phyloP scores from a whole-genome alignment of 2,113 vertebrate species.

The Reinhardtius hippoglossoides region DNA sequence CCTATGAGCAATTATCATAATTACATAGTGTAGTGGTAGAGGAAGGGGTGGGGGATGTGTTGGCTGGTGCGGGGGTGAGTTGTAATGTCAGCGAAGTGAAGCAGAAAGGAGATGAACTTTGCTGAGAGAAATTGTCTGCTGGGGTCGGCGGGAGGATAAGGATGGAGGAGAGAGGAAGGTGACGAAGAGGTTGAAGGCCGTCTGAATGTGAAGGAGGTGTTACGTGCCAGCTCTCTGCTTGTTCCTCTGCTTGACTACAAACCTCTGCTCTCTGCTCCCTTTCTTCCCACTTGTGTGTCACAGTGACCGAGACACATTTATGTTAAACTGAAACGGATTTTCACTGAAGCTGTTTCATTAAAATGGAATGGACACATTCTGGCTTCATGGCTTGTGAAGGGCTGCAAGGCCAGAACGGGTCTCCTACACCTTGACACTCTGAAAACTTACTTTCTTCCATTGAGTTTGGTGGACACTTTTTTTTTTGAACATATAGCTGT shows the following conservation, averaged over 20 bases:
- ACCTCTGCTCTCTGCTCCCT: conserved; percentile 13
- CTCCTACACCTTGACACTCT: too few species aligned
- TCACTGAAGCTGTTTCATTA: neutral
- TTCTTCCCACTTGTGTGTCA: neutral
- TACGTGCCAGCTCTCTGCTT: conserved; percentile 22
- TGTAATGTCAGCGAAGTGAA: conserved; percentile 56
- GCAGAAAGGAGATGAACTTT: conserved; percentile 57
- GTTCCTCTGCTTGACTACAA: conserved; percentile 14
- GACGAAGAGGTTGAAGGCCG: conserved; percentile 30
- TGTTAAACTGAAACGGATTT: neutral
- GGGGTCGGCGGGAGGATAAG: conserved; percentile 31
- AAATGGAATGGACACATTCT: neutral
- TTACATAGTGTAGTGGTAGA: conserved; percentile 65
- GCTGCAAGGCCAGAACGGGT: neutral
- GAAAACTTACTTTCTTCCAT: neutral
- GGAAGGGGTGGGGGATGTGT: neutral
- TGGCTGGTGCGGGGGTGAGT: conserved; percentile 9
- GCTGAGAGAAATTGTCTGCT: conserved; percentile 1
- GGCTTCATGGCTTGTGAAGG: neutral
- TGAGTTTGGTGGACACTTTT: too few species aligned
- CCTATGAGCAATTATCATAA: conserved; percentile 75
- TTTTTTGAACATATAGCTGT: too few species aligned
- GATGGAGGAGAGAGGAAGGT: conserved; percentile 28
- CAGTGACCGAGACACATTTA: neutral
- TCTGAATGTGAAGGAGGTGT: conserved; percentile 42